Evolutionary conservation across 2,888 invertebrate species (phyloP), one percentile per base, ranked within the genome.

Genomic region (Physocephala rufipes): DNA sequence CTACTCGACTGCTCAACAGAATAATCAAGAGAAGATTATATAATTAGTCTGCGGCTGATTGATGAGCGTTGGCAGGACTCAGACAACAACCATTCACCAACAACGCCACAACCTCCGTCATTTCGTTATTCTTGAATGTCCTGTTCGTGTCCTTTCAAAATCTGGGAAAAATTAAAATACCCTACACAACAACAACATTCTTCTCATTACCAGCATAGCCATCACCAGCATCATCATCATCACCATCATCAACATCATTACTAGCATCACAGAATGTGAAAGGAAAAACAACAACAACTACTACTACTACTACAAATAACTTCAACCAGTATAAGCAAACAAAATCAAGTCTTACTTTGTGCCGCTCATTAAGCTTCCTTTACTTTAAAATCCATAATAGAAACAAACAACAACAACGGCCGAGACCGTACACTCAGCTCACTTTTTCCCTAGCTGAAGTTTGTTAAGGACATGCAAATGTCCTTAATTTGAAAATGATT

Each of bases 41-140:
- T 85, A 84, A 84, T 85, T 84, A 84, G 84, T 85, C 85, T 85
- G 85, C 80, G 82, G 80, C 83, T 84, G 84, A 84, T 84, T 84
- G 84, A 84, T 84, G 84, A 84, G 84, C 80, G 79, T 79, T 82
- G 76, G 75, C 78, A 77, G 76, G 63, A 67, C 64, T 19, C 45
- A 28, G 59, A 24, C 36, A 28, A 12, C 47, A 16, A 26, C 49
- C 28, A 45, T 43, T 24, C 19, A 45, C 47, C n/a, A 36, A 36
- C 36, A 36, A 4, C 36, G 36, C 43, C 43, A 49, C 55, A 43
- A 21, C 55, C 55, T 66, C 3, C 21, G 36, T 19, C 45, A 47
- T 19, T 21, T 19, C 9, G 19, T 36, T 43, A 9, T 36, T 51
- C 7, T 53, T 30, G 59, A 26, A 26, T 67, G 67, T 51, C 66